These are phyloP conservation scores for Triplophysa yarkandensis DNA, from an alignment of 2,797 vertebrate genomes.

Conservation along the genomic window DNA sequence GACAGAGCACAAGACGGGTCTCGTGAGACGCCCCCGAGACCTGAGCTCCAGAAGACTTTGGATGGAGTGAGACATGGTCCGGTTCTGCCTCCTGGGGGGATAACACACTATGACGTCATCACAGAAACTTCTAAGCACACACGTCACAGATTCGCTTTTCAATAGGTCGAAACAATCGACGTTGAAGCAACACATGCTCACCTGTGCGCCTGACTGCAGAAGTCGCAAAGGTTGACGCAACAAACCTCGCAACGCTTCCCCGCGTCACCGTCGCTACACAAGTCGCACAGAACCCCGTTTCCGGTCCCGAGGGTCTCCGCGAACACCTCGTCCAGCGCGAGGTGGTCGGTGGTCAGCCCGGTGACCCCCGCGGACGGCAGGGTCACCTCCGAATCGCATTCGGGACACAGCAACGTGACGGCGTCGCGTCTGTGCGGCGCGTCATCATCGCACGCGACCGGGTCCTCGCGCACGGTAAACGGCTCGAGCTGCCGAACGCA, in stretches of 20 bases:
- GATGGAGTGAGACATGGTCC: conserved; percentile 80
- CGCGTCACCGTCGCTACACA: conserved; percentile 83
- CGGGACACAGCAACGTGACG: conserved; percentile 81
- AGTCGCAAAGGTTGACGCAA: conserved; percentile 83
- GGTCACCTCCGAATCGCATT: conserved; percentile 86
- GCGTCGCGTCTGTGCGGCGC: conserved; percentile 24
- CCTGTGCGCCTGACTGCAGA: conserved; percentile 94
- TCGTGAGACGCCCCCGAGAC: conserved; percentile 70
- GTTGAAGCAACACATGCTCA: conserved; percentile 54
- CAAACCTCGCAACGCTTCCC: conserved; percentile 85
- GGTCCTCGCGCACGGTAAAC: conserved; percentile 66
- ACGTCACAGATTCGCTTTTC: too few relatives aligned
- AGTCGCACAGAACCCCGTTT: conserved; percentile 80
- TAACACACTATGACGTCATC: too few relatives aligned
- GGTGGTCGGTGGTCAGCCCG: conserved; percentile 81
- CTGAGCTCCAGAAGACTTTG: conserved; percentile 76
- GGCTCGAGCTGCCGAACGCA: conserved; percentile 81
- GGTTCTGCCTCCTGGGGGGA: conserved; percentile 90
- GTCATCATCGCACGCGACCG: conserved; percentile 11
- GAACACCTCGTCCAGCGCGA: conserved; percentile 84
- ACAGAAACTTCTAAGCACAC: too few relatives aligned
- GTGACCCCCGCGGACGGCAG: conserved; percentile 79
- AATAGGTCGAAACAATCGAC: background rate
- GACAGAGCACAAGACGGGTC: conserved; percentile 78
- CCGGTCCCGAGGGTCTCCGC: conserved; percentile 74